Evolutionary conservation across 2,888 invertebrate species (phyloP), one percentile per base, ranked within the genome.

Genomic region (Timema podura): DNA sequence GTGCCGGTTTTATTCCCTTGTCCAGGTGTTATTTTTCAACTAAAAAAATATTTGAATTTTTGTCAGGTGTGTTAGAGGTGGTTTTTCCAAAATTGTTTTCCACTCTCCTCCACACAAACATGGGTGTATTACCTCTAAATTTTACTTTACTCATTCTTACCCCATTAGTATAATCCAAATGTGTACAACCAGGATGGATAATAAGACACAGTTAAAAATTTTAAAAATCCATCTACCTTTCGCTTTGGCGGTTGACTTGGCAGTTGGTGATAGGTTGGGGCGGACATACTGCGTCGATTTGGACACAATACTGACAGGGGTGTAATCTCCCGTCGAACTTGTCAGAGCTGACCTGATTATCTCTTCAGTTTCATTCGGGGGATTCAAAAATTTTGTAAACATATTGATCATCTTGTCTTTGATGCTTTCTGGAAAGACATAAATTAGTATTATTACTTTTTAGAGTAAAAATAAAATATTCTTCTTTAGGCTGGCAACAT

Each of bases 251-350:
- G 13, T 51, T 59, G 59, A 44, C 15, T 44, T 11, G 44, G 13
- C 30, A 15, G 46, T 13, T 45, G 30, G 5, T 16, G 15, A 6
- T n/a, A 13, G 13, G 44, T 46, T n/a, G 16, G 2, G n/a, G 13
- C n/a, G 7, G 68, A 30, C 30, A 30, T 30, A 30, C 30, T 30
- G 30, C 30, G 30, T 30, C 30, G 30, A 30, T 30, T 30, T 30
- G 30, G 30, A 30, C 30, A 30, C 30, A 30, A 30, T 68, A 46
- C 16, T 30, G 6, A 73, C 70, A 48, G 74, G 71, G 57, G 68
- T 66, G 59, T 74, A 74, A 15, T 73, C 48, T 7, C 74, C 74
- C n/a, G 72, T 54, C 44, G 73, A 69, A 15, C 69, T 72, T 15
- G 70, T 68, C 45, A 74, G 30, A 6, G 71, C 72, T 10, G 69